These are phyloP conservation scores for Cichlasoma orientale DNA, from an alignment of 2,797 vertebrate genomes.

Conservation along the genomic window DNA sequence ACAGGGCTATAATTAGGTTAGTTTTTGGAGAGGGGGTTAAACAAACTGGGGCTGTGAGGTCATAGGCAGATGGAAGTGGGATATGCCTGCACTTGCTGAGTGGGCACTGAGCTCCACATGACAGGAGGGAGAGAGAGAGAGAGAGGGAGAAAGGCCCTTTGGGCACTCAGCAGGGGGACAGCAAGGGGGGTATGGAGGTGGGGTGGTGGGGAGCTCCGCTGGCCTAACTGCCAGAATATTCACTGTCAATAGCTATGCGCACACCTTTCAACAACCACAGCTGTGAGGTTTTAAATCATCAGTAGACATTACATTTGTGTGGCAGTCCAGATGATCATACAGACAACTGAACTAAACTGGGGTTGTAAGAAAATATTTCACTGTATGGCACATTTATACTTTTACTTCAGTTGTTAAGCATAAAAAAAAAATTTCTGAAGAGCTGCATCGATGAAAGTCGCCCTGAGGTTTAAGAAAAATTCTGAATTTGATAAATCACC, in stretches of 20 bases:
- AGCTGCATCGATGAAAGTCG: conserved; percentile 10
- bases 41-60: conserved; percentile 85
- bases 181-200: not conserved
- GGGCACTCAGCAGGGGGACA: conserved; percentile 64
- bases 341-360: not conserved
- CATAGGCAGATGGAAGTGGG: conserved; percentile 83
- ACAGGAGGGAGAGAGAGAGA: conserved; percentile 75
- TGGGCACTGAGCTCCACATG: conserved; percentile 83
- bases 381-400: not conserved
- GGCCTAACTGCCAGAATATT: conserved; percentile 71
- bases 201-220: conserved; percentile 29
- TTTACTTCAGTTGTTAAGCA: not conserved
- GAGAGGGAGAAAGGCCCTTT: conserved; percentile 75
- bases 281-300: conserved; percentile 18
- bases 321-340: not conserved
- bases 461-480: not conserved
- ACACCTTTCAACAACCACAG: conserved; percentile 40
- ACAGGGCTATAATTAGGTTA: conserved; percentile 82
- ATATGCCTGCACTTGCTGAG: conserved; percentile 87
- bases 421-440: not conserved
- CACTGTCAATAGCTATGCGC: conserved; percentile 37
- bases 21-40: conserved; percentile 85
- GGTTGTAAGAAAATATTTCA: not conserved
- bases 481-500: conserved; percentile 26
- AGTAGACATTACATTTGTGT: not conserved